Evolutionary conservation across 2,888 invertebrate species (phyloP).

Genomic region (Caenorhabditis sp.): DNA sequence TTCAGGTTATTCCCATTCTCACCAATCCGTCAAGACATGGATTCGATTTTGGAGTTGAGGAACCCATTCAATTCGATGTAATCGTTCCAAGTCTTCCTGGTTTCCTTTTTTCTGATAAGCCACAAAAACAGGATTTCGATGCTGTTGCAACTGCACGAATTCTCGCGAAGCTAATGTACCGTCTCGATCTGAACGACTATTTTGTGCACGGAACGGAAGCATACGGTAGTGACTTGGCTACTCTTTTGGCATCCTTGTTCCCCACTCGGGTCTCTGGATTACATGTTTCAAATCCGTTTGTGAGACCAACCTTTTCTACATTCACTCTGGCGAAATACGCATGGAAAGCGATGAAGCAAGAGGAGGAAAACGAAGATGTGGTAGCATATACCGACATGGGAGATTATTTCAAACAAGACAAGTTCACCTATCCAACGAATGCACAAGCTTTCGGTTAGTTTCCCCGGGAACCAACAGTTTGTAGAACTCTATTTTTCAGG

Average conservation of each 20-base stretch:
- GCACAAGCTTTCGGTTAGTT: slow-evolving; percentile 45
- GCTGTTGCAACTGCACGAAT: slow-evolving; percentile 67
- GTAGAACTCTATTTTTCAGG: slow-evolving; percentile 22
- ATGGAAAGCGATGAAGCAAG: slow-evolving; percentile 30
- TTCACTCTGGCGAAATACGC: slow-evolving; percentile 46
- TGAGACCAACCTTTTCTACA: slow-evolving; percentile 63
- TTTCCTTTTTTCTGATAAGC: slow-evolving; percentile 74
- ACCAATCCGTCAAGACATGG: slow-evolving; percentile 76
- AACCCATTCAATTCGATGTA: slow-evolving; percentile 74
- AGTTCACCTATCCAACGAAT: slow-evolving; percentile 49
- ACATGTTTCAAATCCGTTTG: slow-evolving; percentile 72
- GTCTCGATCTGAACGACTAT: slow-evolving; percentile 64
- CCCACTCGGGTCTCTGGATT: slow-evolving; percentile 67
- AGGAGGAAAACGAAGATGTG: slow-evolving; percentile 5
- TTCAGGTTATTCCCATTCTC: slow-evolving; percentile 74
- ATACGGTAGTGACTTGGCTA: slow-evolving; percentile 72
- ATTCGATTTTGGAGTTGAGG: slow-evolving; percentile 75
- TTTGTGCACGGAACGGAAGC: slow-evolving; percentile 74
- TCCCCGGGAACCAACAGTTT: background rate
- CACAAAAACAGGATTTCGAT: slow-evolving; percentile 64
- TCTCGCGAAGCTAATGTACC: slow-evolving; percentile 71
- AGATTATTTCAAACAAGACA: slow-evolving; percentile 50
- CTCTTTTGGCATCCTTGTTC: slow-evolving; percentile 65
- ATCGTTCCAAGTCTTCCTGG: slow-evolving; percentile 77
- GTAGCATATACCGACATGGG: slow-evolving; percentile 41